A percentile compares a stretch with the other conserved stretches of the same genome.
phyloP scores from a whole-genome alignment of 2,888 invertebrate genomes.

The Ormyrus pomaceus region DNA sequence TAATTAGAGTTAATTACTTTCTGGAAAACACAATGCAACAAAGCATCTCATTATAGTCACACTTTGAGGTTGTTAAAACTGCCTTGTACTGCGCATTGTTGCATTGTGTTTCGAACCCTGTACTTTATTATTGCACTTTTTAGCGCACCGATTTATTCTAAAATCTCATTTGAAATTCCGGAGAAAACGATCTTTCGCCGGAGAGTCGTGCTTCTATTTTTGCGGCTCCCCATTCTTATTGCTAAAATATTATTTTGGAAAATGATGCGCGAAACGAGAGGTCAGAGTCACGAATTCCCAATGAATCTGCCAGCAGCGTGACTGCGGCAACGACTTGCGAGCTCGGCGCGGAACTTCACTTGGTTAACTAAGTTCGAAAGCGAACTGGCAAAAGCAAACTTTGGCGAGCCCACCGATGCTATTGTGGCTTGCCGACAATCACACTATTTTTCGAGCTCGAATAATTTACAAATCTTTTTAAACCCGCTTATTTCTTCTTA shows the following conservation, averaged over 20 bases:
- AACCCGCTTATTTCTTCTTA: background rate
- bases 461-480: background rate
- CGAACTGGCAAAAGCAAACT: constrained; percentile 14
- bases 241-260: background rate
- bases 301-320: constrained; percentile 2
- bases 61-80: too few relatives aligned
- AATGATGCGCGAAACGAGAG: background rate
- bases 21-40: too few relatives aligned
- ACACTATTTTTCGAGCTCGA: background rate
- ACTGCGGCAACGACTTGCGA: constrained; percentile 1
- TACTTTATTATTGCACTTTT: too few relatives aligned
- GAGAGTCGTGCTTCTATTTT: background rate
- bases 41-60: too few relatives aligned
- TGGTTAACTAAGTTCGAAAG: constrained; percentile 34
- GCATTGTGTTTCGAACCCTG: too few relatives aligned
- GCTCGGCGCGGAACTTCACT: constrained; percentile 39
- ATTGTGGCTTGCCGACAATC: background rate
- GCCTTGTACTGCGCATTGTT: too few relatives aligned
- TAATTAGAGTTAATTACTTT: background rate
- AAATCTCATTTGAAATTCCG: too few relatives aligned
- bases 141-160: too few relatives aligned
- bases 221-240: background rate
- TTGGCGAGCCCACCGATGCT: background rate
- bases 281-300: background rate
- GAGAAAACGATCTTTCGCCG: too few relatives aligned